Conservation (phyloP, 2,113 vertebrate genomes). For the Meriones unguiculatus region DNA sequence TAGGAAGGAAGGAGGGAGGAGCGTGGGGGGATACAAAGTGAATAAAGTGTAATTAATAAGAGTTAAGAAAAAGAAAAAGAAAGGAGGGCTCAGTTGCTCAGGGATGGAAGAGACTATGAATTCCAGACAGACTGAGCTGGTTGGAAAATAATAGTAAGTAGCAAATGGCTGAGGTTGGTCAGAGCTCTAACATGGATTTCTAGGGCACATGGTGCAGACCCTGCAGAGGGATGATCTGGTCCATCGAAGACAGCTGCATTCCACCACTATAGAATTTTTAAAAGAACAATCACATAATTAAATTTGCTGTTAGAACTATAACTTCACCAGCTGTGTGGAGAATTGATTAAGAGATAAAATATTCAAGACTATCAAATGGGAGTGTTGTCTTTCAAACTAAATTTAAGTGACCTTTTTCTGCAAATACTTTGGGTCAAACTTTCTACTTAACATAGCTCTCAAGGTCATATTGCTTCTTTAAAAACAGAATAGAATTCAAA, state of each 20-base stretch:
- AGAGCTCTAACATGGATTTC: not conserved
- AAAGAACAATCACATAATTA: slow-evolving; percentile 46
- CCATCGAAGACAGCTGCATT: not conserved
- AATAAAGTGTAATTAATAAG: no score
- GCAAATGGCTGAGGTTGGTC: not conserved
- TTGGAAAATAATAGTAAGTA: not conserved
- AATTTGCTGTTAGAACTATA: slow-evolving; percentile 61
- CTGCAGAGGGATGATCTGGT: not conserved
- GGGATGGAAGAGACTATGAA: not conserved
- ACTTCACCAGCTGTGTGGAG: slow-evolving; percentile 23
- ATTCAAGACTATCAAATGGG: not conserved
- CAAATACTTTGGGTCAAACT: slow-evolving; percentile 68
- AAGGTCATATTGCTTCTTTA: slow-evolving; percentile 62
- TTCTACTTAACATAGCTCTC: slow-evolving; percentile 64
- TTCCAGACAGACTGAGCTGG: not conserved
- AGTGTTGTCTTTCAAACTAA: slow-evolving; percentile 61
- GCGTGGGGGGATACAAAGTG: no score
- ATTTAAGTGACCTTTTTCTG: slow-evolving; percentile 73
- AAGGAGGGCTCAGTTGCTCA: not conserved
- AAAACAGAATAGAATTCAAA: slow-evolving; percentile 72
- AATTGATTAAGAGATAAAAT: slow-evolving; percentile 51
- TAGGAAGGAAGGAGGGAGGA: no score
- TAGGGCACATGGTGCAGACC: not conserved
- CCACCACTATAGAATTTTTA: slow-evolving; percentile 24
- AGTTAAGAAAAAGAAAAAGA: no score